Conservation (phyloP, 2,113 vertebrate genomes). For the Saguinus midas region DNA sequence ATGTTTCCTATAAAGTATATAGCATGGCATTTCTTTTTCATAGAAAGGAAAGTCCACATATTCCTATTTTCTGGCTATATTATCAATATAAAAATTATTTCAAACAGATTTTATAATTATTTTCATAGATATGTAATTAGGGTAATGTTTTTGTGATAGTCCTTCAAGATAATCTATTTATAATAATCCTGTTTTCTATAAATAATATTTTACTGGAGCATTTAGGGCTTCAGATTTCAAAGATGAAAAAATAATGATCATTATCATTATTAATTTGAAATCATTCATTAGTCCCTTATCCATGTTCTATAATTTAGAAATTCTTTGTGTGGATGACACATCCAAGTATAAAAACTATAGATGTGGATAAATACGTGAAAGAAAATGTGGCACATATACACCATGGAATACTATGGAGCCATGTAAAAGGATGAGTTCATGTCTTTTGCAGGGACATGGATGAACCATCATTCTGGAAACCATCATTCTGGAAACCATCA, state of each 20-base stretch:
- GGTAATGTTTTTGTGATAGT: background rate
- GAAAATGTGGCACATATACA: background rate
- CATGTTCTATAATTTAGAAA: background rate
- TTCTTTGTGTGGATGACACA: background rate
- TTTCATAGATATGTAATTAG: background rate
- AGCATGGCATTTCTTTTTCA: background rate
- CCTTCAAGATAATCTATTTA: background rate
- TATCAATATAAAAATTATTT: background rate
- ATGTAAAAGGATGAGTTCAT: too few species aligned
- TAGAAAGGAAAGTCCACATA: background rate
- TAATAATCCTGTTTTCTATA: background rate
- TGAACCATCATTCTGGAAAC: too few species aligned
- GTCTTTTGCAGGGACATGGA: too few species aligned
- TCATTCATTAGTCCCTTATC: background rate
- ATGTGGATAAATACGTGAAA: background rate
- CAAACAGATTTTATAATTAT: background rate
- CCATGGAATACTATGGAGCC: background rate
- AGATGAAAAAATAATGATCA: background rate
- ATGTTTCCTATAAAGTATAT: background rate
- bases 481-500: too few species aligned
- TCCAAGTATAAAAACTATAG: background rate
- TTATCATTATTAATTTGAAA: background rate
- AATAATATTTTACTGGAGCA: background rate
- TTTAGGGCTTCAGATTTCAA: background rate
- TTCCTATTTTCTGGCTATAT: background rate